Conservation (phyloP, 2,113 vertebrate genomes). For the Loxodonta africana region DNA sequence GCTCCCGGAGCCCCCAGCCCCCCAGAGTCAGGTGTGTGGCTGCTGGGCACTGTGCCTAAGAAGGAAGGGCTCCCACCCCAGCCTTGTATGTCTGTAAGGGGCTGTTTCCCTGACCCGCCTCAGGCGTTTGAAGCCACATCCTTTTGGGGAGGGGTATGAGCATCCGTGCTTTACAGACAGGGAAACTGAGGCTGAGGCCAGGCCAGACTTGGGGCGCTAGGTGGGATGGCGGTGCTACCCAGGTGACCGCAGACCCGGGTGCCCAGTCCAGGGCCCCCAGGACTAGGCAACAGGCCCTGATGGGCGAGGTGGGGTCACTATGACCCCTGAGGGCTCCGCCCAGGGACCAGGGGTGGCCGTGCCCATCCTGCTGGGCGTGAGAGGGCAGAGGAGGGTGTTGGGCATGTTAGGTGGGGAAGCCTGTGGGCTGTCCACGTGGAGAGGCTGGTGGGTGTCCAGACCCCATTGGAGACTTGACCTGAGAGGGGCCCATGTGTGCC, state of each 20-base stretch:
- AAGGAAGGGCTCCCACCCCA: too few relatives aligned
- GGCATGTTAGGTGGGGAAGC: not conserved
- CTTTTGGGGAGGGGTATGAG: fast-evolving
- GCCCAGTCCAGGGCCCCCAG: not conserved
- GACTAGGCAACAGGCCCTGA: not conserved
- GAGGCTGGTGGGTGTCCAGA: not conserved
- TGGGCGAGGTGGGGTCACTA: not conserved
- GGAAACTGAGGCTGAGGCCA: not conserved
- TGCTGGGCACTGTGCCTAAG: not conserved
- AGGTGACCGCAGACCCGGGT: not conserved
- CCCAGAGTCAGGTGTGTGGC: not conserved
- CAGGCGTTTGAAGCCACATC: not conserved
- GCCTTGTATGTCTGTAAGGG: not conserved
- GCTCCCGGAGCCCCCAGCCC: not conserved
- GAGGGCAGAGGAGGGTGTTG: not conserved
- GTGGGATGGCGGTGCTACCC: too few relatives aligned
- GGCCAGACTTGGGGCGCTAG: not conserved
- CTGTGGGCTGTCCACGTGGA: fast-evolving
- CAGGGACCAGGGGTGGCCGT: not conserved
- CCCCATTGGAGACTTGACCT: too few relatives aligned
- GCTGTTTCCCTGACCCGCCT: not conserved
- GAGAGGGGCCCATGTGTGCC: too few relatives aligned
- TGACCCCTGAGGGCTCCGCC: not conserved
- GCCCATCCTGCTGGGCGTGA: not conserved
- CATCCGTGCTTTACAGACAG: not conserved